A percentile compares a stretch with the other conserved stretches of the same genome.
Conservation (phyloP, 92 coral and sea anemone species). For the Epizoanthus illoricatus region DNA sequence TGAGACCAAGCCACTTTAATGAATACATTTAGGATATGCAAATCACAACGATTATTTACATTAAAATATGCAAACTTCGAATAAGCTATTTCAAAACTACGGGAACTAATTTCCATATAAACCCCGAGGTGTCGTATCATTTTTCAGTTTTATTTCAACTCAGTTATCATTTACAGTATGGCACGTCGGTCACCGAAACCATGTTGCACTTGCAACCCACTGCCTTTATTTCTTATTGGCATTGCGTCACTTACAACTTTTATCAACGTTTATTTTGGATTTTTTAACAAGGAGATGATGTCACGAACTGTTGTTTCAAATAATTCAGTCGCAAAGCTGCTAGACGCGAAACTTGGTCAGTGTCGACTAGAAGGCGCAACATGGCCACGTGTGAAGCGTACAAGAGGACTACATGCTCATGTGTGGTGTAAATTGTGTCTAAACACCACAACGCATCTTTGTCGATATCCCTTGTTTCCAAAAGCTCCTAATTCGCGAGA, state of each 20-base stretch:
- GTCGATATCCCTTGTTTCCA: slow-evolving; percentile 35
- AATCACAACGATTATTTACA: neutral
- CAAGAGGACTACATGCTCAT: slow-evolving; percentile 18
- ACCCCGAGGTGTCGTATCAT: neutral
- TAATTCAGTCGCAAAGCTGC: neutral
- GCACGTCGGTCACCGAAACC: slow-evolving; percentile 28
- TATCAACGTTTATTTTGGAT: slow-evolving; percentile 33
- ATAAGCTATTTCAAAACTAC: neutral
- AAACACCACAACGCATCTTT: slow-evolving; percentile 1
- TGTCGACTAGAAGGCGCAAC: slow-evolving; percentile 4
- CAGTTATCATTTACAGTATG: neutral
- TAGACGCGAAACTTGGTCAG: slow-evolving; percentile 26
- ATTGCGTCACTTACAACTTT: slow-evolving; percentile 25
- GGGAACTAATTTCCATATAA: neutral
- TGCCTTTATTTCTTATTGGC: slow-evolving; percentile 24
- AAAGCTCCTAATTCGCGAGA: slow-evolving; percentile 28
- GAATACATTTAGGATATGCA: neutral
- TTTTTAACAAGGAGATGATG: slow-evolving; percentile 21
- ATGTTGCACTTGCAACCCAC: slow-evolving; percentile 7
- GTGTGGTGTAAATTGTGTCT: slow-evolving; percentile 35
- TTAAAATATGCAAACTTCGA: neutral
- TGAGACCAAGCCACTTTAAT: neutral
- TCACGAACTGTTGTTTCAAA: neutral
- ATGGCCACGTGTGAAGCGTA: slow-evolving; percentile 23
- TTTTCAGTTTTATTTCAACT: neutral